These are phyloP conservation scores for Hyposoter didymator DNA, from an alignment of 2,888 invertebrate genomes.

Conservation along the genomic window DNA sequence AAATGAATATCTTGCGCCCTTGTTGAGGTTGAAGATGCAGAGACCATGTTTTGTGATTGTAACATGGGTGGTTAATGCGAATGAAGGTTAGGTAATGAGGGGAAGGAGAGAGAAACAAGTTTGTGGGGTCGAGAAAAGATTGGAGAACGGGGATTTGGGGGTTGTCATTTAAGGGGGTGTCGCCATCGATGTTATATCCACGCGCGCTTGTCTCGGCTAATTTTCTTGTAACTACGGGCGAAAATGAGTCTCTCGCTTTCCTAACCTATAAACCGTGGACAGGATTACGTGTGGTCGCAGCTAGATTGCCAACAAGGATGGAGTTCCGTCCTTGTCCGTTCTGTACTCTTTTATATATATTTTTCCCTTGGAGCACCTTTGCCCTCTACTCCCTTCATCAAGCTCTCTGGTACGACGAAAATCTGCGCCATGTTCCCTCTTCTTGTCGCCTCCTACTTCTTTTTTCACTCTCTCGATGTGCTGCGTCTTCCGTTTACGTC, in stretches of 20 bases:
- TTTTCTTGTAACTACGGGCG: slow-evolving; percentile 51
- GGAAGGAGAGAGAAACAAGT: slow-evolving; percentile 2
- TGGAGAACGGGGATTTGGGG: slow-evolving; percentile 1
- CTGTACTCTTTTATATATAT: slow-evolving; percentile 29
- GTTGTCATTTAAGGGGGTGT: slow-evolving; percentile 36
- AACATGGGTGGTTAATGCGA: slow-evolving; percentile 7
- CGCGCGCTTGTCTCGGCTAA: slow-evolving; percentile 48
- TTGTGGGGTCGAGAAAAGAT: slow-evolving; percentile 24
- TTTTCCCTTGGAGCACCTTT: slow-evolving; percentile 14
- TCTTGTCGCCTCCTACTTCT: not conserved
- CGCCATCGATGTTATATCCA: slow-evolving; percentile 24
- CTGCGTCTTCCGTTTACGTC: slow-evolving; percentile 18
- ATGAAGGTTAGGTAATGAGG: not conserved
- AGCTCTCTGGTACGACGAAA: slow-evolving; percentile 11
- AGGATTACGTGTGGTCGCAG: slow-evolving; percentile 58
- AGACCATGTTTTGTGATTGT: not conserved
- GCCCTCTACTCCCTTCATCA: slow-evolving; percentile 25
- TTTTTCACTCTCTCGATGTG: slow-evolving; percentile 42
- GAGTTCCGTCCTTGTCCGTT: slow-evolving; percentile 11
- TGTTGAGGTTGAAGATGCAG: too few species aligned
- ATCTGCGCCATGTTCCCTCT: not conserved
- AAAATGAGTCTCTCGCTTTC: slow-evolving; percentile 27
- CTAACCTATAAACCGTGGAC: slow-evolving; percentile 13
- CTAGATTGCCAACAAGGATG: slow-evolving; percentile 50
- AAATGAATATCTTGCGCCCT: not conserved